Percentiles rank a stretch among this genome's conserved stretches.
Evolutionary conservation across 2,888 invertebrate species (phyloP).

Genomic region (Leptodirus hochenwartii): DNA sequence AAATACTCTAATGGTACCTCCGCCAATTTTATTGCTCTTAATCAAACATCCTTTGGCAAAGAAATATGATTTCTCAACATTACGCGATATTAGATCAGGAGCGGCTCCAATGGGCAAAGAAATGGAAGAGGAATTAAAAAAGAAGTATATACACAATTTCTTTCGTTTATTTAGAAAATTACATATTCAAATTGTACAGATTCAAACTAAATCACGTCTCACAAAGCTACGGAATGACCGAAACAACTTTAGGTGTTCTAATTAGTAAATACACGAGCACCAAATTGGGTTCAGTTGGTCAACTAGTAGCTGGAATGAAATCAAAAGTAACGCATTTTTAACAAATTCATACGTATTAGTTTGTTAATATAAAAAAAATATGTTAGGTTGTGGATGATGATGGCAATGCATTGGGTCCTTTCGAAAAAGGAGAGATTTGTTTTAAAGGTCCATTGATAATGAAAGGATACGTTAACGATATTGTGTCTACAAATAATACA

Average conservation of each 20-base stretch:
- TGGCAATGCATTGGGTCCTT: conserved; percentile 40
- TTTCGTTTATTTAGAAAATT: neutral
- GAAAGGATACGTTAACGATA: conserved; percentile 65
- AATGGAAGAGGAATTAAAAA: conserved; percentile 39
- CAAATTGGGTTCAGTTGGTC: conserved; percentile 48
- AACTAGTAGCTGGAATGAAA: conserved; percentile 43
- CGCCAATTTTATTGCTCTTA: conserved; percentile 68
- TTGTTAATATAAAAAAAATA: too few relatives aligned
- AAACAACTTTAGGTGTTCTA: conserved; percentile 44
- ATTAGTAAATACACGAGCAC: conserved; percentile 23
- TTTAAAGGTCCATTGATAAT: conserved; percentile 52
- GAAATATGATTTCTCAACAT: conserved; percentile 54
- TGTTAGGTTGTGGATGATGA: conserved; percentile 37
- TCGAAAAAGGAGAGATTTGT: conserved; percentile 64
- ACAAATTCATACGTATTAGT: neutral
- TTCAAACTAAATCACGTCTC: conserved; percentile 34
- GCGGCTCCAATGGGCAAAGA: conserved; percentile 68
- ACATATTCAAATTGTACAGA: conserved; percentile 12
- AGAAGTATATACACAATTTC: conserved; percentile 28
- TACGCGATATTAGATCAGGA: conserved; percentile 54
- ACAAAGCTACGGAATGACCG: conserved; percentile 69
- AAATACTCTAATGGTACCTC: conserved; percentile 39
- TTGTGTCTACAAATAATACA: conserved; percentile 40
- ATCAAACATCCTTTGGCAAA: conserved; percentile 63
- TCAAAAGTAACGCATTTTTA: conserved; percentile 33